Percentiles rank a stretch among this genome's conserved stretches.
phyloP scores from a whole-genome alignment of 2,888 invertebrate species.

The Platerodrilus igneus region DNA sequence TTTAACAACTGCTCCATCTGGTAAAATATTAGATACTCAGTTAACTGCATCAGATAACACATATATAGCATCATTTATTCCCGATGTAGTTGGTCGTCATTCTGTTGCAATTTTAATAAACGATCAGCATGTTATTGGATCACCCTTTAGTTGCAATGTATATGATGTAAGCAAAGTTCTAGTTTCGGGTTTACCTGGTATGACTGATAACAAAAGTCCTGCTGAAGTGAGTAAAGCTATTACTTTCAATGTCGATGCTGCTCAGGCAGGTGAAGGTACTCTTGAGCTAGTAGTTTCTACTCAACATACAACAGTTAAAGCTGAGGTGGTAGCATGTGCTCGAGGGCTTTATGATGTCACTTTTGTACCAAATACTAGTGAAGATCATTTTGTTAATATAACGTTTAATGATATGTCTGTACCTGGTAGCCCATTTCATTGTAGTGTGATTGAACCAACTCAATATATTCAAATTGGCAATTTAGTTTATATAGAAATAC shows the following conservation, averaged over 20 bases:
- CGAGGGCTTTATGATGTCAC: constrained; percentile 90
- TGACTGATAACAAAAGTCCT: constrained; percentile 42
- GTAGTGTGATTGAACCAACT: constrained; percentile 61
- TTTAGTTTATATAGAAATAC: constrained; percentile 58
- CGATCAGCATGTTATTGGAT: constrained; percentile 81
- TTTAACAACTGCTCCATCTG: constrained; percentile 78
- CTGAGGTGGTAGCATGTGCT: constrained; percentile 80
- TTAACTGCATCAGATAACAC: constrained; percentile 60
- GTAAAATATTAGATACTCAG: constrained; percentile 70
- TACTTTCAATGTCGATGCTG: constrained; percentile 91
- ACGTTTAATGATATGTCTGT: constrained; percentile 92
- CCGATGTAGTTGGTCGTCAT: constrained; percentile 83
- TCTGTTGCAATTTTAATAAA: constrained; percentile 77
- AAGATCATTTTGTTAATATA: constrained; percentile 87
- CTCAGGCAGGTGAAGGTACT: constrained; percentile 91
- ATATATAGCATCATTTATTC: constrained; percentile 76
- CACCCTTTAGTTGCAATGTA: constrained; percentile 91
- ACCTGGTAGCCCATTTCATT: constrained; percentile 86
- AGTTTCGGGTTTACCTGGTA: constrained; percentile 58
- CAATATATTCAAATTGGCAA: constrained; percentile 68
- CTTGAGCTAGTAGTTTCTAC: constrained; percentile 89
- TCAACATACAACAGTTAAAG: constrained; percentile 79
- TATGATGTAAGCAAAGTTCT: constrained; percentile 84
- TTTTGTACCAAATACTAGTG: constrained; percentile 84
- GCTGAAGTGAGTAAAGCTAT: constrained; percentile 77